Base-by-base conservation (phyloP, 2,888 invertebrate genomes). In the Scaptomyza polygonia region DNA sequence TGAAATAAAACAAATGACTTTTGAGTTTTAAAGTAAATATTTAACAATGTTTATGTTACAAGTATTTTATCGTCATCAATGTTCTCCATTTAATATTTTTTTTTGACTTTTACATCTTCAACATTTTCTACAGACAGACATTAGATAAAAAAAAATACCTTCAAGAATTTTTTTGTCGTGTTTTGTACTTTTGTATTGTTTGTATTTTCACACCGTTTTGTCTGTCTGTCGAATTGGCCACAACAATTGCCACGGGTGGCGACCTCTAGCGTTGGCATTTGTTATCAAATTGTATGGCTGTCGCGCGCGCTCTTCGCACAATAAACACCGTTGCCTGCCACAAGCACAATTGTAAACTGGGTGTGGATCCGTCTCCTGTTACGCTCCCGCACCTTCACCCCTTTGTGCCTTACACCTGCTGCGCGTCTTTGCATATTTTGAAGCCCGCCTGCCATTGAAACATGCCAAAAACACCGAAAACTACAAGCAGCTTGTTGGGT, bases 401-500 rank as follows among this genome's bases (percentile, higher is more conserved):
- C 29, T 3, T 34, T 1, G n/a, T 29, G 52, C 36, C 34, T 54
- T 80, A 75, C 82, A 85, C 86, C 79, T 79, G 79, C 79, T 79
- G 79, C 76, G 72, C 72, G 63, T 75, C 66, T 72, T 75, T 66
- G 83, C 72, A 86, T 80, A 79, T 86, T 79, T 83, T 73, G 74
- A 80, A 83, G 68, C 71, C 62, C 71, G 84, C 62, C 80, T 80
- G 86, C 78, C 84, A 86, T 85, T 70, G 79, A 79, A 79, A 86
- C 77, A 85, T 86, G 86, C 83, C 79, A 82, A 75, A 82, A 79
- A 82, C 70, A 83, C 63, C 64, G 72, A 49, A 44, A 84, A 77
- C 67, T 75, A 78, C 72, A 69, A 72, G 64, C 52, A 42, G 43
- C 39, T 45, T 32, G 34, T 43, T 29, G 40, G 36, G 32, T 21